A percentile compares a stretch with the other conserved stretches of the same genome.
These are phyloP conservation scores for Pavo muticus DNA, from an alignment of 2,113 vertebrate species.

Conservation along the genomic window DNA sequence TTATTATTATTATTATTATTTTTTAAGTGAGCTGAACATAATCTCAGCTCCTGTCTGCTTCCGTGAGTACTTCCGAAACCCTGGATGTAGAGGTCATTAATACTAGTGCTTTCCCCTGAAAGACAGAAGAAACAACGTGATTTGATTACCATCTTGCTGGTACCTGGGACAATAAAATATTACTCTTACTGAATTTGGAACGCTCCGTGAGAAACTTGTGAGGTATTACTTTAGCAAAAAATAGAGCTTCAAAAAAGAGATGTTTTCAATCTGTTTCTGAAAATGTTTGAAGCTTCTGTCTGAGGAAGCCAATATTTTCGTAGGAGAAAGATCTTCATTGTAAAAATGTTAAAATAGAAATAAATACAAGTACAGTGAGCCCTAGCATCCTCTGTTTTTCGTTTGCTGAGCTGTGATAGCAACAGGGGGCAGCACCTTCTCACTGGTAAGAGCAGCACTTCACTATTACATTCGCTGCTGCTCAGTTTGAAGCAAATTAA, in stretches of 20 bases:
- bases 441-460: not conserved
- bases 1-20: not conserved
- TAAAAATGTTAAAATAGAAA: not conserved
- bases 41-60: not conserved
- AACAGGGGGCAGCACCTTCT: slow-evolving; percentile 63
- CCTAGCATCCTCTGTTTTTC: not conserved
- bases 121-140: not conserved
- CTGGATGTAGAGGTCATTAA: not conserved
- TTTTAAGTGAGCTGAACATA: not conserved
- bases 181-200: not conserved
- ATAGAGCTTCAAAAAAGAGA: not conserved
- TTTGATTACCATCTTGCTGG: not conserved
- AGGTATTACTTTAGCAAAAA: not conserved
- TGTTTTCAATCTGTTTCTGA: not conserved
- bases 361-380: not conserved
- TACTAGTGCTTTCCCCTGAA: not conserved
- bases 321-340: rapidly evolving
- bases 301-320: not conserved
- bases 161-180: not conserved
- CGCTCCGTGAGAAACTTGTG: not conserved
- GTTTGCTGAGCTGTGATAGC: not conserved
- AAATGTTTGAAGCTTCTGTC: not conserved
- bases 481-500: slow-evolving; percentile 59
- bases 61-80: not conserved
- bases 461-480: not conserved